Conservation (phyloP, 2,888 invertebrate genomes). For the Ametastegia equiseti region DNA sequence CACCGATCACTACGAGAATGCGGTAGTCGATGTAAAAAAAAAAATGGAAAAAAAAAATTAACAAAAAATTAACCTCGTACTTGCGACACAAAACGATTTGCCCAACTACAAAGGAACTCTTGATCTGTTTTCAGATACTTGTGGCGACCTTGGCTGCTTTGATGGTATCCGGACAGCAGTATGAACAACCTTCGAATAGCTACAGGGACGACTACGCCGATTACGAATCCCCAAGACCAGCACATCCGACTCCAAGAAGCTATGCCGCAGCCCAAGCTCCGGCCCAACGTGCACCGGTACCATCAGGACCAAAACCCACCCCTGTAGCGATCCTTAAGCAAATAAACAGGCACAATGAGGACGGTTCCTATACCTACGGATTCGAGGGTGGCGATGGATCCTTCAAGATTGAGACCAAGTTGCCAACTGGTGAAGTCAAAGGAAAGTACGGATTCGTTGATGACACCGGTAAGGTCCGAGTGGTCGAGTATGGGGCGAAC, state of each 20-base stretch:
- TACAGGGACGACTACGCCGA: slow-evolving; percentile 76
- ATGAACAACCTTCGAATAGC: slow-evolving; percentile 68
- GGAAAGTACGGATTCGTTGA: slow-evolving; percentile 95
- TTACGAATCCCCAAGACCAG: slow-evolving; percentile 67
- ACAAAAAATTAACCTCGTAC: not conserved
- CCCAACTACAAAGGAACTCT: not conserved
- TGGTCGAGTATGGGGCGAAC: slow-evolving; percentile 93
- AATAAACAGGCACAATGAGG: slow-evolving; percentile 93
- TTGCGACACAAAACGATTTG: no score
- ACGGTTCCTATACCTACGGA: slow-evolving; percentile 94
- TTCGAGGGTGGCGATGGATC: slow-evolving; percentile 93
- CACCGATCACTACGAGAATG: not conserved
- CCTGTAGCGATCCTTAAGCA: slow-evolving; percentile 91
- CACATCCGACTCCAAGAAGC: slow-evolving; percentile 74
- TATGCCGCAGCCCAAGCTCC: slow-evolving; percentile 76
- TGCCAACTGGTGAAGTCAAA: slow-evolving; percentile 88
- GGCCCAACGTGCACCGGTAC: slow-evolving; percentile 72
- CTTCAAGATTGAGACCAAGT: slow-evolving; percentile 93
- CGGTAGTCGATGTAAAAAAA: not conserved
- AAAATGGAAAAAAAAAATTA: not conserved
- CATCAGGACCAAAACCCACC: slow-evolving; percentile 78
- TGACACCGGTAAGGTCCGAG: slow-evolving; percentile 87
- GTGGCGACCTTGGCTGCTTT: slow-evolving; percentile 75
- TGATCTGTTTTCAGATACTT: slow-evolving; percentile 72
- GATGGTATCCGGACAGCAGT: slow-evolving; percentile 75